These are phyloP conservation scores for Pontoporia blainvillei DNA, from an alignment of 2,113 vertebrate species.

Conservation along the genomic window DNA sequence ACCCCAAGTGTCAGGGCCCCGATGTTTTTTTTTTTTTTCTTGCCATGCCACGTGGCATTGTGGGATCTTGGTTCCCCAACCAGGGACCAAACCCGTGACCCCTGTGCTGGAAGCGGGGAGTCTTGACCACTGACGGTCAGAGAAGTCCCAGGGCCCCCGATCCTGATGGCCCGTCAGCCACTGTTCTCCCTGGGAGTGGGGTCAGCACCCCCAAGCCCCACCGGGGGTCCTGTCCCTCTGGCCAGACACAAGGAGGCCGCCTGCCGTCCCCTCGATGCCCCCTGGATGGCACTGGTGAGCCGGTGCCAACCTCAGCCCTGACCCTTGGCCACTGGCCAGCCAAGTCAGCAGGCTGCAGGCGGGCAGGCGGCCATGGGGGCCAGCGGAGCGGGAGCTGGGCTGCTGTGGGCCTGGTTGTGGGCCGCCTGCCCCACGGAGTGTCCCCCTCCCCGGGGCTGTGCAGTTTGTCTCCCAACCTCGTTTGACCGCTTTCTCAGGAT, in stretches of 20 bases:
- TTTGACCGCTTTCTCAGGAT: neutral
- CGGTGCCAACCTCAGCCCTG: neutral
- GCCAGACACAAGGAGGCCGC: neutral
- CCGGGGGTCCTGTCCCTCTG: neutral
- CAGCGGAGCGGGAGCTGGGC: neutral
- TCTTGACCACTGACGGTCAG: too few species aligned
- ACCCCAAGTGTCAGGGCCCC: neutral
- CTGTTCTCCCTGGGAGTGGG: neutral
- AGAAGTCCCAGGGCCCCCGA: too few species aligned
- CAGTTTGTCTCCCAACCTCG: neutral
- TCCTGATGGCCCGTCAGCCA: neutral
- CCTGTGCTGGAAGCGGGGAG: too few species aligned
- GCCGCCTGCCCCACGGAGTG: neutral
- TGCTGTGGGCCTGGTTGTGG: accelerated
- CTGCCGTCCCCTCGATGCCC: accelerated
- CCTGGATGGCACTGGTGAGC: neutral
- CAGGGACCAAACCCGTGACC: too few species aligned
- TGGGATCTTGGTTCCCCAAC: too few species aligned
- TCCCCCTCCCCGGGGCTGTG: accelerated
- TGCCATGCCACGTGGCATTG: too few species aligned
- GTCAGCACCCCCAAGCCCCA: neutral
- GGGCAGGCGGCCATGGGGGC: accelerated
- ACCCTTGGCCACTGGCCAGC: neutral
- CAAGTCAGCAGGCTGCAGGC: accelerated
- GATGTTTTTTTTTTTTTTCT: neutral